These are phyloP conservation scores for Chelmon rostratus DNA, from an alignment of 2,797 vertebrate species.

Conservation along the genomic window DNA sequence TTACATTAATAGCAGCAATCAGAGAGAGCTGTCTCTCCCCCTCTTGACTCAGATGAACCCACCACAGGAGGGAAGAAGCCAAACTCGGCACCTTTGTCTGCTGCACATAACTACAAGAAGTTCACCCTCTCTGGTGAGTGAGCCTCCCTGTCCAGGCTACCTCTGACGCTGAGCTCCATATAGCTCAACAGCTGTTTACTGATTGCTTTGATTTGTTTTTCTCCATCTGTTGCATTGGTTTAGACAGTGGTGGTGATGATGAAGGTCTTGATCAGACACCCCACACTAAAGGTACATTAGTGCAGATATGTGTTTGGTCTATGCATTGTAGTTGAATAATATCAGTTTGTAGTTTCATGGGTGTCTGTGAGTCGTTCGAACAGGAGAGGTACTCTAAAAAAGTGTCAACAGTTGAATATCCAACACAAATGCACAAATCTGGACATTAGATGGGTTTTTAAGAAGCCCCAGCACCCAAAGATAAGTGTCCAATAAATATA, in stretches of 20 bases:
- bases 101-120: constrained; percentile 79
- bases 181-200: neutral
- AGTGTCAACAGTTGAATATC: neutral
- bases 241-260: constrained; percentile 63
- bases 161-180: neutral
- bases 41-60: constrained; percentile 70
- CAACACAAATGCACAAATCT: neutral
- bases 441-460: neutral
- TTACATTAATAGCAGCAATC: constrained; percentile 28
- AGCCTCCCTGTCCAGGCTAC: neutral
- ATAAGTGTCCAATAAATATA: neutral
- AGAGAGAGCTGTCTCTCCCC: constrained; percentile 26
- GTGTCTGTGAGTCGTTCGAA: neutral
- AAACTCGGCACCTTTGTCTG: constrained; percentile 66
- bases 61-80: constrained; percentile 73
- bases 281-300: constrained; percentile 57
- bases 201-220: constrained; percentile 28
- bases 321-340: constrained; percentile 1
- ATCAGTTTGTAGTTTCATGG: constrained; percentile 9
- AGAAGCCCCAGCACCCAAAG: neutral
- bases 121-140: constrained; percentile 88
- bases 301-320: constrained; percentile 4
- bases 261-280: constrained; percentile 54
- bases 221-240: constrained; percentile 47
- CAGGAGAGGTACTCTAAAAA: neutral